These are phyloP conservation scores for Lacerta bilineata DNA, from an alignment of 2,797 vertebrate genomes.

Conservation along the genomic window DNA sequence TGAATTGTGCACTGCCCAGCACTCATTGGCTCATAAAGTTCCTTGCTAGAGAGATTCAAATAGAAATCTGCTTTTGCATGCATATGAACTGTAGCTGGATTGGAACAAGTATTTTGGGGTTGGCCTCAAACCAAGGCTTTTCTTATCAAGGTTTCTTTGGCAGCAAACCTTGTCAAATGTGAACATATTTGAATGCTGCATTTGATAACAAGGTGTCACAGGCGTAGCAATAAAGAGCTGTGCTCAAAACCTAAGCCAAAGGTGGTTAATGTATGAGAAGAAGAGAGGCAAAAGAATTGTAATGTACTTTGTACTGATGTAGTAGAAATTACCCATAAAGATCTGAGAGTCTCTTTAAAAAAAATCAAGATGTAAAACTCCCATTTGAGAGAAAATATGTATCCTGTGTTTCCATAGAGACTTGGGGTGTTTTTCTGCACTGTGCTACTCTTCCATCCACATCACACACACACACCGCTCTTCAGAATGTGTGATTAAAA, in stretches of 20 bases:
- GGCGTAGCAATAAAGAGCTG: not conserved
- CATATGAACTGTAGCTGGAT: not conserved
- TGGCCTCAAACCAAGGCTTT: not conserved
- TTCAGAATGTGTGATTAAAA: constrained; percentile 62
- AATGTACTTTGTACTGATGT: constrained; percentile 2
- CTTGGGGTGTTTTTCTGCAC: constrained; percentile 65
- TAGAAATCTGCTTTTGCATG: not conserved
- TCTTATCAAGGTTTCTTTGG: constrained; percentile 6
- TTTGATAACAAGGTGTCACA: constrained; percentile 5
- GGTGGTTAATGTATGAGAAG: not conserved
- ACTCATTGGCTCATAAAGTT: not conserved
- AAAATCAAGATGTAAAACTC: constrained; percentile 29
- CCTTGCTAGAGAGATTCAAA: not conserved
- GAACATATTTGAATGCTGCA: not conserved
- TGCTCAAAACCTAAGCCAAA: not conserved
- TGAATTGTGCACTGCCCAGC: not conserved
- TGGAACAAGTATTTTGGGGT: not conserved
- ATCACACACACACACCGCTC: not conserved
- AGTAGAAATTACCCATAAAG: constrained; percentile 21
- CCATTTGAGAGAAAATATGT: constrained; percentile 48
- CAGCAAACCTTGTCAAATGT: constrained; percentile 12
- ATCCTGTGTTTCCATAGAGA: constrained; percentile 79
- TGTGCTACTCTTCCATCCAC: constrained; percentile 62
- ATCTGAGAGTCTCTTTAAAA: constrained; percentile 1
- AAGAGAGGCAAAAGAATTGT: not conserved